Percentiles rank a stretch among this genome's conserved stretches.
These are phyloP conservation scores for Uromys caudimaculatus DNA, from an alignment of 2,797 vertebrate genomes.

Conservation along the genomic window DNA sequence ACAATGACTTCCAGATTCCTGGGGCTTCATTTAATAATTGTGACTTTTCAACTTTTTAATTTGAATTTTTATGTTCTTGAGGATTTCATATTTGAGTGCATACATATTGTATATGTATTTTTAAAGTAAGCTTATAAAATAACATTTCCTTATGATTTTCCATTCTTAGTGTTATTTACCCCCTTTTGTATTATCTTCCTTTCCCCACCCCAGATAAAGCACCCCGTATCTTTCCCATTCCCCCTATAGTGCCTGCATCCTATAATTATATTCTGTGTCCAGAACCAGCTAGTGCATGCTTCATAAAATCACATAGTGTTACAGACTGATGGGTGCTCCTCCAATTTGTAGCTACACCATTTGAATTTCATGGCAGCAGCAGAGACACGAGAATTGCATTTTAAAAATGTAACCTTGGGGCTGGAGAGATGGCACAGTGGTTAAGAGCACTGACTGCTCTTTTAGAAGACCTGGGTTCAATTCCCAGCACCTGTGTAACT, in stretches of 20 bases:
- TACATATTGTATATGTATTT: background rate
- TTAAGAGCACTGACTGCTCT: background rate
- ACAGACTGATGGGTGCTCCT: background rate
- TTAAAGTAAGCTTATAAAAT: background rate
- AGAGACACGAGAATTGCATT: background rate
- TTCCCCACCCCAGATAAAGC: background rate
- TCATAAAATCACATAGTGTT: background rate
- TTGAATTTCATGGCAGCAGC: slow-evolving; percentile 10
- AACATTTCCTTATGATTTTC: background rate
- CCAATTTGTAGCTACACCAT: background rate
- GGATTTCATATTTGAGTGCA: background rate
- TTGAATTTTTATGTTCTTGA: background rate
- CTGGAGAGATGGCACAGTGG: background rate
- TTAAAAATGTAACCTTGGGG: background rate
- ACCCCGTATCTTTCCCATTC: background rate
- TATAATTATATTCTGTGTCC: background rate
- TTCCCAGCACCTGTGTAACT: background rate
- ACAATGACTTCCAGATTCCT: slow-evolving; percentile 1
- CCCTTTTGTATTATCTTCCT: background rate
- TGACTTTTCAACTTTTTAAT: background rate
- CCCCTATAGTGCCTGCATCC: background rate
- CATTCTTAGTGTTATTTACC: background rate
- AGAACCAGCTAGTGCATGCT: background rate
- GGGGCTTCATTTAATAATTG: background rate
- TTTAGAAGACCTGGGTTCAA: background rate